Base-by-base conservation (phyloP, 64 coral and sea anemone genomes). In the Montipora foliosa region DNA sequence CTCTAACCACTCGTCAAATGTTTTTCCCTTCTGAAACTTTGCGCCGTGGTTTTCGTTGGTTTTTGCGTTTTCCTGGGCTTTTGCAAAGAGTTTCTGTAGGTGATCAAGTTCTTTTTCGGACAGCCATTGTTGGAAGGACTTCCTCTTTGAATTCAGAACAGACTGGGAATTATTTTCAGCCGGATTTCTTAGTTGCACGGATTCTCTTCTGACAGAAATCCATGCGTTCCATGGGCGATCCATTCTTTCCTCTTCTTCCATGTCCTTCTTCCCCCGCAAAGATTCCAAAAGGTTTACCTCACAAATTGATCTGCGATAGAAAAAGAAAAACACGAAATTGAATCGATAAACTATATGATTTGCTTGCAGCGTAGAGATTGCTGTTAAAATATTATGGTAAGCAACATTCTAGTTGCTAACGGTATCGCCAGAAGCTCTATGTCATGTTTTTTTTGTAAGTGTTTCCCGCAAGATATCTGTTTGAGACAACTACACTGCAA, bases 1-100 rank as follows among this genome's bases (percentile, higher is more conserved):
- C 13, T 97, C 93, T 69, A 97, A 64, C 96, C 96, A 97, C 53
- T 97, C 96, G 12, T 97, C 96, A 67, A 97, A 97, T 9, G 96
- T 92, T 47, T 97, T 97, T 1, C 96, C 96, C 53, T 95, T 97
- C 12, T 92, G 87, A 16, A 45, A 45, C 22, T 62, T 77, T 3
- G 60, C 82, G 49, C 94, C 92, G 25, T 25, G 25, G 46, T 81
- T 85, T 10, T 93, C 96, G 61, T 83, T 90, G 37, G 83, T 90
- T 6, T 95, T 53, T 13, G 92, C 96, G 4, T 83, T 92, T 8
- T 95, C 90, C 64, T 97, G 93, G 4, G 96, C 94, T 12, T 92
- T 84, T 1, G 82, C 93, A 11, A 95, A 93, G 47, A 87, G 66
- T n/a, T 77, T 77, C 8, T 93, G 58, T 44, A 97, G 72, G 60